Percentiles rank a stretch among this genome's conserved stretches.
Conservation (phyloP, 1,140 invertebrate species). For the Dinoponera quadriceps region DNA sequence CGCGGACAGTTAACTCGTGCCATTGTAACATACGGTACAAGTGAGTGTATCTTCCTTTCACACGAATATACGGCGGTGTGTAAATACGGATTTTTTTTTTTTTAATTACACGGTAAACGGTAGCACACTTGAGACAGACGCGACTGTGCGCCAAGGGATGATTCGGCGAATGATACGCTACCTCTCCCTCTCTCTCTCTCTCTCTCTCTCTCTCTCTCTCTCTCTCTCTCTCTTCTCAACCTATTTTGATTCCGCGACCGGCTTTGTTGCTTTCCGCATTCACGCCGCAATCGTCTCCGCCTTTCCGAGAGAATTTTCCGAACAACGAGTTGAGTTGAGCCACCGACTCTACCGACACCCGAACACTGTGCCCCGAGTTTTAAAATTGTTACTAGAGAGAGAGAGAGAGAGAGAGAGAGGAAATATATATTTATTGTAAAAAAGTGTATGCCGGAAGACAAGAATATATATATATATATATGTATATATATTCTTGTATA, state of each 20-base stretch:
- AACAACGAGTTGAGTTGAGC: slow-evolving; percentile 47
- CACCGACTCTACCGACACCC: slow-evolving; percentile 26
- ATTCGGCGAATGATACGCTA: background rate
- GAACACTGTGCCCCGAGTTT: slow-evolving; percentile 38
- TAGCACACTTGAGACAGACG: slow-evolving; percentile 9
- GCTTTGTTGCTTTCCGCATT: background rate
- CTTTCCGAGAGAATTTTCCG: slow-evolving; percentile 44
- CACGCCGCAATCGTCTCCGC: background rate
- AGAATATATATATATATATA: slow-evolving; percentile 68
- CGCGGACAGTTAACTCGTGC: slow-evolving; percentile 25
- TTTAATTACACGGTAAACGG: slow-evolving; percentile 29
- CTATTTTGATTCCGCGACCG: background rate
- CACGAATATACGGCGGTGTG: background rate
- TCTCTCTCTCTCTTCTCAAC: background rate
- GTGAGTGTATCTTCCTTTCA: slow-evolving; percentile 7
- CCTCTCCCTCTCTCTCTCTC: no score
- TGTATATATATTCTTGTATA: no score
- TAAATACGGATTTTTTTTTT: slow-evolving; percentile 40
- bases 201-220: no score
- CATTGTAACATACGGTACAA: slow-evolving; percentile 54
- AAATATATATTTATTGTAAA: slow-evolving; percentile 79
- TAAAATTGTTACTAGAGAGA: slow-evolving; percentile 66
- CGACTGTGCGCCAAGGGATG: slow-evolving; percentile 39
- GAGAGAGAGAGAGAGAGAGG: slow-evolving; percentile 45
- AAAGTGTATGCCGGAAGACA: slow-evolving; percentile 72